phyloP scores from a whole-genome alignment of 2,113 vertebrate species.

The Cyanoderma ruficeps region DNA sequence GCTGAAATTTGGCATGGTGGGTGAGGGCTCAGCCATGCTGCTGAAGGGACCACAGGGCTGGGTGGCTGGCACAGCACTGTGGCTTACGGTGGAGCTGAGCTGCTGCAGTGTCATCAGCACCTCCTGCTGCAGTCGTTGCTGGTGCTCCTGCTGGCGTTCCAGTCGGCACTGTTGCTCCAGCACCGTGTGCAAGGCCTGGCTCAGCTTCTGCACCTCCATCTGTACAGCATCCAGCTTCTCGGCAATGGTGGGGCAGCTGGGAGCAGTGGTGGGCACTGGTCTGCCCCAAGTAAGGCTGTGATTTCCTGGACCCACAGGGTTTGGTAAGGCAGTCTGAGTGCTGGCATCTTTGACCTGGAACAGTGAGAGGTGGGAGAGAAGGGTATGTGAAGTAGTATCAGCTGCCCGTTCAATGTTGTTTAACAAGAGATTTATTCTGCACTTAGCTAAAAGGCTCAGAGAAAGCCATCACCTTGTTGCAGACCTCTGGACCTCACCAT shows the following conservation, averaged over 20 bases:
- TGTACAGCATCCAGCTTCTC: slow-evolving; percentile 79
- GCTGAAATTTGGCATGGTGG: slow-evolving; percentile 71
- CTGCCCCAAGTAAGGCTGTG: neutral
- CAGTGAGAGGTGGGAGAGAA: neutral
- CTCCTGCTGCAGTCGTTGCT: slow-evolving; percentile 85
- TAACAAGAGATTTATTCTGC: neutral
- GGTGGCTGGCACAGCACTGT: neutral
- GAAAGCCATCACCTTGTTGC: neutral
- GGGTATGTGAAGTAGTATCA: neutral
- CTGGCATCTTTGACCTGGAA: slow-evolving; percentile 44
- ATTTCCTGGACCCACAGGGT: neutral
- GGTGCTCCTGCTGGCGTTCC: slow-evolving; percentile 81
- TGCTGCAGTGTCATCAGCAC: slow-evolving; percentile 81
- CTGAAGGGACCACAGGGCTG: slow-evolving; percentile 11
- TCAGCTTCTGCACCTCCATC: slow-evolving; percentile 75
- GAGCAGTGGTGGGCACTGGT: neutral
- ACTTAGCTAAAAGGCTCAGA: neutral
- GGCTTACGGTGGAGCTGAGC: slow-evolving; percentile 67
- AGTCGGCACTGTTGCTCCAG: slow-evolving; percentile 77
- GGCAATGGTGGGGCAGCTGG: neutral
- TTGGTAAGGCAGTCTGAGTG: slow-evolving; percentile 40
- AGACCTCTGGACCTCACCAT: neutral
- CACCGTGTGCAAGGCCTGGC: slow-evolving; percentile 74
- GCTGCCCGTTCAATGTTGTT: fast-evolving
- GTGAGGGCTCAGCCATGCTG: slow-evolving; percentile 23